phyloP scores from a whole-genome alignment of 2,888 invertebrate species.

The Stomorhina lunata region DNA sequence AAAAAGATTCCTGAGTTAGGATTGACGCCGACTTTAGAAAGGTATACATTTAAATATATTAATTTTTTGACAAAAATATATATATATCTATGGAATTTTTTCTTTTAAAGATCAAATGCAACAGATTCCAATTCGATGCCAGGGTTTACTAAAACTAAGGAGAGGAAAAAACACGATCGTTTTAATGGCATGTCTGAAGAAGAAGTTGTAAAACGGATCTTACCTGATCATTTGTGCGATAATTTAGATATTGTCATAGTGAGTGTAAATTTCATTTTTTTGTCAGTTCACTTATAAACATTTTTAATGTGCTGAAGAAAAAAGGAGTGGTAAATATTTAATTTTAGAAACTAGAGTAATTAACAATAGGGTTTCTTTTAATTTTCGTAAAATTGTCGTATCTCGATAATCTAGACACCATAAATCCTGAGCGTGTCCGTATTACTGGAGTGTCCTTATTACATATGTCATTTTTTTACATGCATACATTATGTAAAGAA shows the following conservation, averaged over 20 bases:
- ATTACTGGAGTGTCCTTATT: no score
- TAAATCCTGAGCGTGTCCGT: no score
- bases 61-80: no score
- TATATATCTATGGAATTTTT: no score
- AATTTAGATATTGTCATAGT: constrained; percentile 99
- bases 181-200: constrained; percentile 98
- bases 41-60: constrained; percentile 12
- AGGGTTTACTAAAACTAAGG: constrained; percentile 81
- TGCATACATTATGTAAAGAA: no score
- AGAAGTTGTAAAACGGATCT: constrained; percentile 94
- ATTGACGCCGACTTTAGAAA: constrained; percentile 18
- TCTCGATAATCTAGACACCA: no score
- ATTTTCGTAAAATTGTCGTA: no score
- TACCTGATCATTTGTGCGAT: constrained; percentile 95
- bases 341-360: no score
- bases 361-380: no score
- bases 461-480: no score
- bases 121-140: constrained; percentile 35
- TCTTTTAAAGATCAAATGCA: constrained; percentile 33
- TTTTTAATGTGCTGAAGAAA: no score
- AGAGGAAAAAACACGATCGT: constrained; percentile 95
- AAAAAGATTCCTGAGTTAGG: constrained; percentile 83
- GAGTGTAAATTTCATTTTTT: constrained; percentile 84
- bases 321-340: no score
- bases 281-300: neutral